Percentiles rank a stretch among this genome's conserved stretches.
Evolutionary conservation across 2,797 vertebrate genomes (phyloP).

Genomic region (Cygnus olor): DNA sequence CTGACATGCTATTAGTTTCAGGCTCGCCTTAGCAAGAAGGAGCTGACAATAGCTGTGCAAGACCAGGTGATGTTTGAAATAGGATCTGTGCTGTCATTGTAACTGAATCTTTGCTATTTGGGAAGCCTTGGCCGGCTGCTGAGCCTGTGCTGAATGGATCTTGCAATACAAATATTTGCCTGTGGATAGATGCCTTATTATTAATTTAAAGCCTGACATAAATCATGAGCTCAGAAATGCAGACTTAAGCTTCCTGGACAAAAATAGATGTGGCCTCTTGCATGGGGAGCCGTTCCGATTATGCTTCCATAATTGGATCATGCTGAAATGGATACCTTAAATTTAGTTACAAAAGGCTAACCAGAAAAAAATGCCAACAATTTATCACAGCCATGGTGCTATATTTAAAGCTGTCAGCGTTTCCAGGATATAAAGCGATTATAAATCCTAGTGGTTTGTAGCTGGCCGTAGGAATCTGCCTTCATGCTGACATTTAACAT

Average conservation of each 20-base stretch:
- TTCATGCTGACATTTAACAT: slow-evolving; percentile 11
- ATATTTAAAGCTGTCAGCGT: slow-evolving; percentile 66
- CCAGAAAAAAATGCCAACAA: slow-evolving; percentile 59
- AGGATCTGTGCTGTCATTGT: background rate
- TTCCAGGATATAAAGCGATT: slow-evolving; percentile 46
- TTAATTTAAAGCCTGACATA: slow-evolving; percentile 63
- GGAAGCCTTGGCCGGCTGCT: background rate
- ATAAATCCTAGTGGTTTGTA: slow-evolving; percentile 54
- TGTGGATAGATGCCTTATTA: slow-evolving; percentile 20
- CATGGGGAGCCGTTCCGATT: background rate
- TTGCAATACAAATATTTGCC: slow-evolving; percentile 61
- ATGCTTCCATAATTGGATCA: slow-evolving; percentile 59
- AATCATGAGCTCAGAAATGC: slow-evolving; percentile 57
- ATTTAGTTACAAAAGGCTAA: slow-evolving; percentile 68
- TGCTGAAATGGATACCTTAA: slow-evolving; percentile 58
- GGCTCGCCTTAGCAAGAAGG: background rate
- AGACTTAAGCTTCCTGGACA: background rate
- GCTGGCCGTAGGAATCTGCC: slow-evolving; percentile 25
- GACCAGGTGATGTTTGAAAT: slow-evolving; percentile 39
- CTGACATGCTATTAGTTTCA: background rate
- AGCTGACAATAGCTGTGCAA: background rate
- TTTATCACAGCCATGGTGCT: slow-evolving; percentile 44
- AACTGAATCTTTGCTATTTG: background rate
- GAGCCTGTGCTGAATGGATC: background rate
- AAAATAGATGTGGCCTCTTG: slow-evolving; percentile 42